These are phyloP conservation scores for Pangasius sanitwongsei DNA, from an alignment of 2,797 vertebrate species.

Conservation along the genomic window DNA sequence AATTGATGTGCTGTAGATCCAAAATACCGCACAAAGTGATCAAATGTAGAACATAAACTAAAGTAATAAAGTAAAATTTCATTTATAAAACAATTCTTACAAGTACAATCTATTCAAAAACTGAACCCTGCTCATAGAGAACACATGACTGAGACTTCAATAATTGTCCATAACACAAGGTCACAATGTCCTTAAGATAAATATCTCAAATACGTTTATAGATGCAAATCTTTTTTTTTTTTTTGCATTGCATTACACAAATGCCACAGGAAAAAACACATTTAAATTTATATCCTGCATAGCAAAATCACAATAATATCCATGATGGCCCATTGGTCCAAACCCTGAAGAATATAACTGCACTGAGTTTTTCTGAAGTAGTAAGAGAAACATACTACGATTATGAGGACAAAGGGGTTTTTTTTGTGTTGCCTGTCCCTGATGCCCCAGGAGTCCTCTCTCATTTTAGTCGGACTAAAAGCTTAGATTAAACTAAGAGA, in stretches of 20 bases:
- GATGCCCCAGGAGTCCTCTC: constrained; percentile 49
- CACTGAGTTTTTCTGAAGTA: constrained; percentile 16
- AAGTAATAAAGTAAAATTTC: not conserved
- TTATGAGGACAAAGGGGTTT: constrained; percentile 56
- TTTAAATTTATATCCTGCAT: not conserved
- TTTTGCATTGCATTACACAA: not conserved
- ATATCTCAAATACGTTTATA: not conserved
- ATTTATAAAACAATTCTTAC: too few species aligned
- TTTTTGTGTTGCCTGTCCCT: constrained; percentile 42
- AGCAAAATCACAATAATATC: constrained; percentile 3
- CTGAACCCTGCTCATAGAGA: not conserved
- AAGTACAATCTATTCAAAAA: not conserved
- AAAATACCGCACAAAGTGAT: not conserved
- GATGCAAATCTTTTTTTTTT: not conserved
- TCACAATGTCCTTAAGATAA: not conserved
- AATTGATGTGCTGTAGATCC: not conserved
- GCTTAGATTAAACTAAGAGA: constrained; percentile 52
- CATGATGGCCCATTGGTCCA: not conserved
- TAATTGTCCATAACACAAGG: not conserved
- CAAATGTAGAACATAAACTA: not conserved
- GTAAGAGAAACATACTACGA: constrained; percentile 41
- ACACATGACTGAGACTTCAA: not conserved
- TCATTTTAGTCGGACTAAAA: constrained; percentile 49
- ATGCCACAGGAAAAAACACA: not conserved
- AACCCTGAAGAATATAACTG: not conserved